Evolutionary conservation across 2,888 invertebrate species (phyloP).

Genomic region (Herminia tarsipennalis): DNA sequence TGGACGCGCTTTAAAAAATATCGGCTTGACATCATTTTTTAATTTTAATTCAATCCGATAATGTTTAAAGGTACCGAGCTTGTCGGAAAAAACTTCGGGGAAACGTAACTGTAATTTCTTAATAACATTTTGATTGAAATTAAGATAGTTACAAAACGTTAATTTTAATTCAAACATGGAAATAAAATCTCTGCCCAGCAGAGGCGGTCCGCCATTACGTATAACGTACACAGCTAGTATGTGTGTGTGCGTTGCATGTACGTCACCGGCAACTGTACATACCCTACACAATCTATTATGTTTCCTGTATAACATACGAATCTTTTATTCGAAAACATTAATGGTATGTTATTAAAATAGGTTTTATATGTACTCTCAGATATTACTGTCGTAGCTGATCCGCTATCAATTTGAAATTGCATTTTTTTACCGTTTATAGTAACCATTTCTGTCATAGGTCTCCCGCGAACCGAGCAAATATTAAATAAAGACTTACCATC

Average conservation of each 20-base stretch:
- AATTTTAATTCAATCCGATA: constrained; percentile 1
- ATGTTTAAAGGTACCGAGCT: not conserved
- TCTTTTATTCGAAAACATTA: not conserved
- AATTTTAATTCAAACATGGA: not conserved
- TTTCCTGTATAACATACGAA: not conserved
- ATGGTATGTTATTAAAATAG: not conserved
- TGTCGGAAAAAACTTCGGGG: constrained; percentile 1
- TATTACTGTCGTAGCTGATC: not conserved
- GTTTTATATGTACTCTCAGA: not conserved
- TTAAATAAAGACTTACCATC: not conserved
- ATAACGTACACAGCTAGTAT: not conserved
- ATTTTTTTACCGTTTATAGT: not conserved
- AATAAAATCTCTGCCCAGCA: not conserved
- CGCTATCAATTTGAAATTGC: not conserved
- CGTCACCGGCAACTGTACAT: not conserved
- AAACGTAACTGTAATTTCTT: too few species aligned
- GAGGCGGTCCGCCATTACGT: not conserved
- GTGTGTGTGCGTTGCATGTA: not conserved
- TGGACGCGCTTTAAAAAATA: constrained; percentile 12
- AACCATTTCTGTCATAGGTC: not conserved
- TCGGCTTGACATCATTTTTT: not conserved
- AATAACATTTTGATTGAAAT: too few species aligned
- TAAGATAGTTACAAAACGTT: too few species aligned
- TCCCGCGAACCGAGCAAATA: not conserved
- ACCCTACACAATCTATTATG: not conserved